phyloP scores from a whole-genome alignment of 2,797 vertebrate species.

The Nothura maculosa region DNA sequence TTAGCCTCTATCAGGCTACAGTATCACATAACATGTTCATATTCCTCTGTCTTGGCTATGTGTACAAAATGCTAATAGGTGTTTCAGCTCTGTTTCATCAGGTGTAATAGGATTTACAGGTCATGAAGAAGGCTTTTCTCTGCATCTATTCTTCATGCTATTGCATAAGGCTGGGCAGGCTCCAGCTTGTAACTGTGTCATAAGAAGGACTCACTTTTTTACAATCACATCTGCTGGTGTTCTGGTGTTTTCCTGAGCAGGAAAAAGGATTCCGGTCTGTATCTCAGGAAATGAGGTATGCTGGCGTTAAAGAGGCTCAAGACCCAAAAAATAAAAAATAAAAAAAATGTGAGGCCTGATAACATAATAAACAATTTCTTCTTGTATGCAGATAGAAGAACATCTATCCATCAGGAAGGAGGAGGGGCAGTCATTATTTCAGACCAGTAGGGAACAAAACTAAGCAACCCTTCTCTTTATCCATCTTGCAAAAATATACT shows the following conservation, averaged over 20 bases:
- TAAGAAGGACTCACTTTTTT: not conserved
- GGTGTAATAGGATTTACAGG: not conserved
- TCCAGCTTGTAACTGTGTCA: accelerated
- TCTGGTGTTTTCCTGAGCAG: not conserved
- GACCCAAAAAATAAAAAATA: too few species aligned
- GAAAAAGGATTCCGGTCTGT: not conserved
- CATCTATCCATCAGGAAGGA: not conserved
- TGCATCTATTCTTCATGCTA: not conserved
- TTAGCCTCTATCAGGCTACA: not conserved
- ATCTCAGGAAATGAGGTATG: not conserved
- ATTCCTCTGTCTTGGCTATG: not conserved
- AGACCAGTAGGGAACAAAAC: not conserved
- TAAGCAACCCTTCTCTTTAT: not conserved
- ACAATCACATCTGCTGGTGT: not conserved
- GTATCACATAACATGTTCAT: not conserved
- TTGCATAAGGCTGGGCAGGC: not conserved
- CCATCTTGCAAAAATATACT: not conserved
- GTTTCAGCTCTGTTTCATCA: not conserved
- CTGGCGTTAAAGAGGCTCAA: not conserved
- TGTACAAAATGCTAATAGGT: not conserved
- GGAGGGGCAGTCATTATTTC: not conserved
- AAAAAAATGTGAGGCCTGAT: not conserved
- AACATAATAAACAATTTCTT: not conserved
- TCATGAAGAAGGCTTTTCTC: not conserved
- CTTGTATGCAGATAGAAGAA: not conserved